These are phyloP conservation scores for Aelia acuminata DNA, from an alignment of 2,888 invertebrate genomes.

Conservation along the genomic window DNA sequence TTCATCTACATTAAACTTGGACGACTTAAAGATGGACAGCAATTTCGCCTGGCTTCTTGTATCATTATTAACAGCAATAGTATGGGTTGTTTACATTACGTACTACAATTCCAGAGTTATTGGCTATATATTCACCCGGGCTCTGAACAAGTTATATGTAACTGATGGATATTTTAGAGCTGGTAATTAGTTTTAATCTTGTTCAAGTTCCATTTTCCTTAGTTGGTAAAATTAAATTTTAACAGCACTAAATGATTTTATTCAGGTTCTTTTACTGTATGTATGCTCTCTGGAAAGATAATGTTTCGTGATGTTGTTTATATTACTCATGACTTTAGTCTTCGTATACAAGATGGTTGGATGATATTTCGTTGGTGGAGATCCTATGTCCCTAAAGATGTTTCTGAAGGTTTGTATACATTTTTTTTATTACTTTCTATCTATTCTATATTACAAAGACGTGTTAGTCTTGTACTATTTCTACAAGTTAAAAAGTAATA, in stretches of 20 bases:
- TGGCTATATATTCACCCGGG: conserved; percentile 89
- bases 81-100: conserved; percentile 94
- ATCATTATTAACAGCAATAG: conserved; percentile 85
- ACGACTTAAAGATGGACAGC: conserved; percentile 83
- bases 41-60: conserved; percentile 83
- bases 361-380: conserved; percentile 99
- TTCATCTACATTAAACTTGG: conserved; percentile 60
- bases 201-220: background rate
- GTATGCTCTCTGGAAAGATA: conserved; percentile 97
- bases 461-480: too few relatives aligned
- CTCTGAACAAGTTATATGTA: conserved; percentile 89
- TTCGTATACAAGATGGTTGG: conserved; percentile 96
- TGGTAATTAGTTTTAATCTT: conserved; percentile 73
- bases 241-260: conserved; percentile 63
- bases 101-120: conserved; percentile 95
- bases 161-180: conserved; percentile 91
- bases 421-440: background rate
- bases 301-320: conserved; percentile 98
- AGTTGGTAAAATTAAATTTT: background rate
- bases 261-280: conserved; percentile 92
- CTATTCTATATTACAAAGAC: too few relatives aligned
- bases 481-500: too few relatives aligned
- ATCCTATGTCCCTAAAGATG: conserved; percentile 93
- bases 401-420: conserved; percentile 84
- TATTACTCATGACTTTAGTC: conserved; percentile 92